These are phyloP conservation scores for Seira ritae DNA, from an alignment of 2,888 invertebrate genomes.

Conservation along the genomic window DNA sequence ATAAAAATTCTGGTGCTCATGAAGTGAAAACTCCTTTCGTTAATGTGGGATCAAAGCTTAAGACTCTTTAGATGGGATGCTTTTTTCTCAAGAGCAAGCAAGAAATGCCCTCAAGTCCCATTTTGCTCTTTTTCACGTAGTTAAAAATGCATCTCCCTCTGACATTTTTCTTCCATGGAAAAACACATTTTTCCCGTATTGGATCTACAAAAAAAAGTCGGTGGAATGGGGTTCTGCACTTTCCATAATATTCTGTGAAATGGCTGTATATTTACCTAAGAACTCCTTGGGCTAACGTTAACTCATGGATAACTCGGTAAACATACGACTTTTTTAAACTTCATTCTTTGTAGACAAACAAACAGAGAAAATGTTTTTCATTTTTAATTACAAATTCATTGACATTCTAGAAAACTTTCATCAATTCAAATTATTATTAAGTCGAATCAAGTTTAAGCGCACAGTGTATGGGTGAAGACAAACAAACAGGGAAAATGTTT, in stretches of 20 bases:
- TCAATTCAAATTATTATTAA: background rate
- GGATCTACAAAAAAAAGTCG: background rate
- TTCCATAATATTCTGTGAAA: background rate
- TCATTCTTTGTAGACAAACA: background rate
- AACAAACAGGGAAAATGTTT: too few relatives aligned
- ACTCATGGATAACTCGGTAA: background rate
- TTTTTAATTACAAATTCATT: background rate
- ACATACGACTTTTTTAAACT: too few relatives aligned
- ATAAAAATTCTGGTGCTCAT: background rate
- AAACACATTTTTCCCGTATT: background rate
- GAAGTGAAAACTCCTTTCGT: conserved; percentile 15
- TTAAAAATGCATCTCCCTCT: conserved; percentile 59
- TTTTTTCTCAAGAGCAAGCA: conserved; percentile 32
- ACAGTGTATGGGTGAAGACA: too few relatives aligned
- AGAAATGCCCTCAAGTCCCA: conserved; percentile 42
- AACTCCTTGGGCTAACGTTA: background rate
- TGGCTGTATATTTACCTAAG: background rate
- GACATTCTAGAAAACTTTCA: background rate
- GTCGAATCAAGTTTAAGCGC: background rate
- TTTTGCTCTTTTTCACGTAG: conserved; percentile 57
- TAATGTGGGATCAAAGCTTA: conserved; percentile 54
- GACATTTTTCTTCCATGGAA: conserved; percentile 27
- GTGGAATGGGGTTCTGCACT: background rate
- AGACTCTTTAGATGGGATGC: conserved; percentile 26
- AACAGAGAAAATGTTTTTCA: background rate